Base-by-base conservation (phyloP, 2,888 invertebrate species). In the Mamestra brassicae region DNA sequence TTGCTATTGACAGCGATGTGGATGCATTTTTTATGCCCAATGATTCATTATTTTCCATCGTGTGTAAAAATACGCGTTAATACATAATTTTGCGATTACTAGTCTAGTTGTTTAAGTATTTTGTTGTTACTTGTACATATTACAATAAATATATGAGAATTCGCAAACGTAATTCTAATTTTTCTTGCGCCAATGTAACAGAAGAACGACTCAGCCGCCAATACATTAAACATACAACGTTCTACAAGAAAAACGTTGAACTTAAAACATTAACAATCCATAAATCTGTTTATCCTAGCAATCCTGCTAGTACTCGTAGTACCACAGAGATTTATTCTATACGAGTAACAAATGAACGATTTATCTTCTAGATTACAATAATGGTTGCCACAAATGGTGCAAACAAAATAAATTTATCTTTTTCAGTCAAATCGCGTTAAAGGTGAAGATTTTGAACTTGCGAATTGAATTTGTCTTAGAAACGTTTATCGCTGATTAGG, bases 291-390 rank as follows among this genome's bases (percentile, higher is more conserved):
- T 87, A 86, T 86, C 81, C 80, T 57, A 78, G 69, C 58, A 60
- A 71, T 82, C 80, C 70, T 75, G 66, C 67, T 63, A 72, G 74
- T 77, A 68, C 65, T 63, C 70, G 74, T 77, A 68, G 78, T 74
- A 76, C 77, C 74, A 70, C 77, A 71, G 83, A 80, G 81, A 89
- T 89, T 89, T 89, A 89, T 89, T 65, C 68, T 80, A 69, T 75
- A 67, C 71, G 75, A 85, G 81, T 84, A 85, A 89, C 87, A 87
- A 89, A 89, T 88, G 84, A 87, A 86, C 86, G 83, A 88, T 89
- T 88, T 89, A 89, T 89, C 90, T 87, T 78, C 66, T 77, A 85
- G 87, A 89, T 89, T 89, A 89, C 85, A 89, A 88, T 88, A 89
- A 87, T 82, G 86, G 86, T 70, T 64, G 74, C 80, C 85, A 82